Evolutionary conservation across 2,113 vertebrate genomes (phyloP), one percentile per base, ranked within the genome.

Genomic region (Rutilus rutilus): DNA sequence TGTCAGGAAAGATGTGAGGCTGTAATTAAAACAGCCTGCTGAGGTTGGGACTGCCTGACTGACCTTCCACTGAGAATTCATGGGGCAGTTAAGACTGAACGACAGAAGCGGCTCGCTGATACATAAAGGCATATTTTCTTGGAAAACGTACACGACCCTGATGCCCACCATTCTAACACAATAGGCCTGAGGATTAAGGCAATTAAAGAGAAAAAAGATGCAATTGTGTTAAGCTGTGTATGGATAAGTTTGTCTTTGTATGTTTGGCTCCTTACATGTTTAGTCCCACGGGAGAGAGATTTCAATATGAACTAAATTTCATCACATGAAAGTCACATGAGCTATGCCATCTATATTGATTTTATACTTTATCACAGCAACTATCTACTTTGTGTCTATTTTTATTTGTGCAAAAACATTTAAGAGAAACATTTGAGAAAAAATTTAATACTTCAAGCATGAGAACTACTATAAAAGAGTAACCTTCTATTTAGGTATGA

Each of bases 21-120:
- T 85, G 67, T 92, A 92, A 93, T 93, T 91, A 92, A 92, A 93
- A 90, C 90, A 94, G 89, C 89, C 87, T 87, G 90, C 88, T 84
- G 85, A 71, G 80, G 78, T 80, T 90, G 69, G 62, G 65, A 91
- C 89, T 82, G 85, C 87, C 80, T 57, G 60, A 85, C 81, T 73
- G 65, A 82, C 87, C 80, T 87, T 89, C 87, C 36, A 82, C 74
- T 23, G 69, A 86, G 65, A 88, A 93, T 91, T 90, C 91, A 92
- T 90, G 76, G 65, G 84, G 86, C 86, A 86, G 82, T 90, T 90
- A 88, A 89, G 84, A 83, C 77, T 25, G 25, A 87, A 84, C 64
- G 89, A 94, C 88, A 91, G 90, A 21, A 67, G 67, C 69, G 71
- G 88, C 87, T 90, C 88, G 79, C 73, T 80, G 86, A 91, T 89